Conservation (phyloP, 2,113 vertebrate genomes). For the Hydrolagus affinis region DNA sequence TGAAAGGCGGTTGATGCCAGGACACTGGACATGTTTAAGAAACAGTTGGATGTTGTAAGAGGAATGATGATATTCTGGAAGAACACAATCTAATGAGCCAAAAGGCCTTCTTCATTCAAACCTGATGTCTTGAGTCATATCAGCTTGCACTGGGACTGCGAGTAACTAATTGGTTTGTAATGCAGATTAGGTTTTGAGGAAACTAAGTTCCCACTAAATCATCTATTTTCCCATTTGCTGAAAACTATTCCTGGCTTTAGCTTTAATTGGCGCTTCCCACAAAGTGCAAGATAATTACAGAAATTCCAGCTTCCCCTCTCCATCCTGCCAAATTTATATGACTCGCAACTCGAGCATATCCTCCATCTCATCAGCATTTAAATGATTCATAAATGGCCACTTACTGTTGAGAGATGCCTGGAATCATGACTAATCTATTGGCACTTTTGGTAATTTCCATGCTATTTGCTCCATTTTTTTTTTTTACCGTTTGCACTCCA, state of each 20-base stretch:
- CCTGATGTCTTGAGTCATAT: too few relatives aligned
- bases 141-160: too few relatives aligned
- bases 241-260: not conserved
- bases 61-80: too few relatives aligned
- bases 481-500: not conserved
- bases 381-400: slow-evolving; percentile 25
- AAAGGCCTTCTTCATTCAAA: too few relatives aligned
- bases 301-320: slow-evolving; percentile 7
- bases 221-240: not conserved
- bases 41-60: too few relatives aligned
- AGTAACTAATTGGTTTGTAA: too few relatives aligned
- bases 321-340: not conserved
- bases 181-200: too few relatives aligned
- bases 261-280: not conserved
- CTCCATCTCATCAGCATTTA: slow-evolving; percentile 8
- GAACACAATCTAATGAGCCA: too few relatives aligned
- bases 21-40: too few relatives aligned
- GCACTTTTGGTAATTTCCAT: slow-evolving; percentile 19
- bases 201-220: not conserved
- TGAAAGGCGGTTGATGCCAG: too few relatives aligned
- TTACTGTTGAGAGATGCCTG: slow-evolving; percentile 12
- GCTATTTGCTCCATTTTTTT: slow-evolving; percentile 17
- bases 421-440: slow-evolving; percentile 30
- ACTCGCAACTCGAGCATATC: not conserved
- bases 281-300: slow-evolving; percentile 8